Percentiles rank a stretch among this genome's conserved stretches.
These are phyloP conservation scores for Oligia latruncula DNA, from an alignment of 2,888 invertebrate genomes.

Conservation along the genomic window DNA sequence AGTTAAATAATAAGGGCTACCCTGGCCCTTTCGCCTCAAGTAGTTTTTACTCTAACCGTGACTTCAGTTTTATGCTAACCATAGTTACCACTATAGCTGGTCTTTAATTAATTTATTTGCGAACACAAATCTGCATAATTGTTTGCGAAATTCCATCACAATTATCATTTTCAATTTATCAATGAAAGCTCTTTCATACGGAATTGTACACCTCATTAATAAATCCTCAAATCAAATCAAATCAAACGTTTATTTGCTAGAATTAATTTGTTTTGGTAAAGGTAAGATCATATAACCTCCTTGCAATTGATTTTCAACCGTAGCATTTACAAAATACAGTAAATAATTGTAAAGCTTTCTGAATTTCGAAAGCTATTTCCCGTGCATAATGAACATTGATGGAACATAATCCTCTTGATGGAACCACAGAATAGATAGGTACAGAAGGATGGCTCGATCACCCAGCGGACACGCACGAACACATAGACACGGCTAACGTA, in stretches of 20 bases:
- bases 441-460: slow-evolving; percentile 1
- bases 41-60: neutral
- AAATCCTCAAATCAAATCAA: neutral
- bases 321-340: neutral
- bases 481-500: neutral
- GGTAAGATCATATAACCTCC: too few relatives aligned
- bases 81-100: neutral
- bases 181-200: slow-evolving; percentile 29
- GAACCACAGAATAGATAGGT: slow-evolving; percentile 3
- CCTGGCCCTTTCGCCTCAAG: too few relatives aligned
- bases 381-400: slow-evolving; percentile 38
- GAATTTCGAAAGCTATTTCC: slow-evolving; percentile 37
- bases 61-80: neutral
- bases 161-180: slow-evolving; percentile 35
- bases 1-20: too few relatives aligned
- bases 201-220: slow-evolving; percentile 14
- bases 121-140: neutral
- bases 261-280: too few relatives aligned
- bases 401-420: slow-evolving; percentile 36
- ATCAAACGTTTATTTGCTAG: too few relatives aligned
- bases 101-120: neutral
- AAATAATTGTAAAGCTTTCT: slow-evolving; percentile 20
- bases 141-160: slow-evolving; percentile 10
- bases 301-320: slow-evolving; percentile 36
- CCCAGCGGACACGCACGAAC: neutral